These are phyloP conservation scores for Triplophysa rosa DNA, from an alignment of 2,113 vertebrate genomes.

Conservation along the genomic window DNA sequence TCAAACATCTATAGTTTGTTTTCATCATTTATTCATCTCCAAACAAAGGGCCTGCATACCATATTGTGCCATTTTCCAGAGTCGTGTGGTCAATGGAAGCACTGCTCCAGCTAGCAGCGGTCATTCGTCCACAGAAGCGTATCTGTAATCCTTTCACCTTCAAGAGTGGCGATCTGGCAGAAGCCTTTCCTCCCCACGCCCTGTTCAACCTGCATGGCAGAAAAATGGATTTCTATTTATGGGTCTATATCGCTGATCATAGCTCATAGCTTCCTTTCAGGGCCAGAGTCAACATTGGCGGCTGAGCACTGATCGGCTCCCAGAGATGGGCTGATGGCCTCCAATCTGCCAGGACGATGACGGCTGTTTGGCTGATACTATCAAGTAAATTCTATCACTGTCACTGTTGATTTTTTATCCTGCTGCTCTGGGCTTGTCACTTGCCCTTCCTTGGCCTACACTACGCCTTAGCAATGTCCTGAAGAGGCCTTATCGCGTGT, in stretches of 20 bases:
- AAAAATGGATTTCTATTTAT: slow-evolving; percentile 82
- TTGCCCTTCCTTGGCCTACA: slow-evolving; percentile 15
- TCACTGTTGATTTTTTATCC: slow-evolving; percentile 71
- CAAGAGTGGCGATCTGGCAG: slow-evolving; percentile 72
- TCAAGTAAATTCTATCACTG: slow-evolving; percentile 81
- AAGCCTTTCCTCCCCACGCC: slow-evolving; percentile 53
- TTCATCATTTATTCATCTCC: slow-evolving; percentile 72
- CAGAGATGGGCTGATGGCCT: slow-evolving; percentile 78
- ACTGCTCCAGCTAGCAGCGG: slow-evolving; percentile 72
- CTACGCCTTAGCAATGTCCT: slow-evolving; percentile 18
- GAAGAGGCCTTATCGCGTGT: slow-evolving; percentile 1
- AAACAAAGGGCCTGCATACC: slow-evolving; percentile 39
- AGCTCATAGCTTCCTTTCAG: slow-evolving; percentile 80
- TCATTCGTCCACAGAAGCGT: slow-evolving; percentile 69
- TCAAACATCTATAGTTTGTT: slow-evolving; percentile 72
- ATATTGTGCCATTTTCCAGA: slow-evolving; percentile 52
- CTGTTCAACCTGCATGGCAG: slow-evolving; percentile 67
- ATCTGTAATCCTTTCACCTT: slow-evolving; percentile 78
- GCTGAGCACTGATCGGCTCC: slow-evolving; percentile 71
- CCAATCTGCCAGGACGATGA: slow-evolving; percentile 75
- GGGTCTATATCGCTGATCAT: slow-evolving; percentile 79
- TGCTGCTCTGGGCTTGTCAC: slow-evolving; percentile 61
- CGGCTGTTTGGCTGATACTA: slow-evolving; percentile 76
- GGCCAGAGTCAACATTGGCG: slow-evolving; percentile 78
- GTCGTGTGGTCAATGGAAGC: slow-evolving; percentile 67